These are phyloP conservation scores for Sisor rabdophorus DNA, from an alignment of 2,113 vertebrate species.

Conservation along the genomic window DNA sequence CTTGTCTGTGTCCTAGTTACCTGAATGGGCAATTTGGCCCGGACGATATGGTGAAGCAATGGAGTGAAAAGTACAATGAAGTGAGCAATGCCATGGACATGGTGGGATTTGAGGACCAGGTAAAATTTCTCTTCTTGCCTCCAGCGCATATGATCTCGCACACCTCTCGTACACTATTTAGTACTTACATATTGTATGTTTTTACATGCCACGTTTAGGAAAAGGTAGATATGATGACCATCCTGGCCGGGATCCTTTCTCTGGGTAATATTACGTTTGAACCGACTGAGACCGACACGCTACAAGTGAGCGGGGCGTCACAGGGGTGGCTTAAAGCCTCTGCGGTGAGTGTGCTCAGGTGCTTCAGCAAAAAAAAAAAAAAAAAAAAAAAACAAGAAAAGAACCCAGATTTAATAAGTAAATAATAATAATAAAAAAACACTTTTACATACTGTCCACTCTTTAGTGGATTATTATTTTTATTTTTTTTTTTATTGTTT, in stretches of 20 bases:
- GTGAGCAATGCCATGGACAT: conserved; percentile 75
- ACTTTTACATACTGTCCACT: not conserved
- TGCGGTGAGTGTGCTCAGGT: conserved; percentile 61
- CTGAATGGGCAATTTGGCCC: conserved; percentile 60
- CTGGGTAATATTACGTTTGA: conserved; percentile 72
- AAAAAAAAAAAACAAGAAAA: no score
- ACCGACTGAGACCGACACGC: conserved; percentile 59
- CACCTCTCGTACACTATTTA: not conserved
- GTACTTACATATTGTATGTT: not conserved
- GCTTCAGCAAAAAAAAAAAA: not conserved
- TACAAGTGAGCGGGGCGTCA: conserved; percentile 61
- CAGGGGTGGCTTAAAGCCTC: conserved; percentile 71
- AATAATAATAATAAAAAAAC: not conserved
- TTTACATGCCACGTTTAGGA: conserved; percentile 56
- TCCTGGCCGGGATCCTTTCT: conserved; percentile 73
- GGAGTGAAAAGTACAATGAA: conserved; percentile 66
- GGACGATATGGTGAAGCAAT: conserved; percentile 54
- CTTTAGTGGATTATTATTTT: no score
- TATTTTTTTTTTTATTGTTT: no score
- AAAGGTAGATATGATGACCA: conserved; percentile 71
- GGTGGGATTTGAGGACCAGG: conserved; percentile 77
- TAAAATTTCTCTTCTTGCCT: conserved; percentile 41
- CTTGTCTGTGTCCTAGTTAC: conserved; percentile 60
- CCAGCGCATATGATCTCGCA: not conserved
- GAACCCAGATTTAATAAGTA: not conserved